A percentile compares a stretch with the other conserved stretches of the same genome.
Conservation (phyloP, 2,113 vertebrate species). For the Etheostoma spectabile region DNA sequence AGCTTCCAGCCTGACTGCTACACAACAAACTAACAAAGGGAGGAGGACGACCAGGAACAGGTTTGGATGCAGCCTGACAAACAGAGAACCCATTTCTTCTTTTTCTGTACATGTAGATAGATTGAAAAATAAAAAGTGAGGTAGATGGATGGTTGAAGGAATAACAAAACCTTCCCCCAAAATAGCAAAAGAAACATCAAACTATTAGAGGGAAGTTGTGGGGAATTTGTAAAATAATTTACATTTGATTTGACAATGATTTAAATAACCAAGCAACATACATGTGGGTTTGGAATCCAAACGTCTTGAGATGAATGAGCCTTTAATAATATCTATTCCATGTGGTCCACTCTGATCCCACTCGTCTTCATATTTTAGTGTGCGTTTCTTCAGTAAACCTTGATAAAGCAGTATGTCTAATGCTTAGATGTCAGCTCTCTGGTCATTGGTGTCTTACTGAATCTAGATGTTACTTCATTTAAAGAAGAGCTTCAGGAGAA, state of each 20-base stretch:
- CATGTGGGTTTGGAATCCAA: conserved; percentile 52
- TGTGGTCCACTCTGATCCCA: conserved; percentile 37
- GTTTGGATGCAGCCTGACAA: conserved; percentile 52
- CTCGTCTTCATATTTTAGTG: conserved; percentile 2
- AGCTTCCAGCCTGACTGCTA: too few species aligned
- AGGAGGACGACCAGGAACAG: too few species aligned
- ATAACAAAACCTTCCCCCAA: conserved; percentile 54
- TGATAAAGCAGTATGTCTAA: conserved; percentile 8
- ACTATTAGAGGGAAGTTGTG: conserved; percentile 50
- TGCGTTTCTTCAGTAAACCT: conserved; percentile 19
- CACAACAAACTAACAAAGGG: too few species aligned
- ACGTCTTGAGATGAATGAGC: conserved; percentile 48
- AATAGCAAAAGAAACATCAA: conserved; percentile 55
- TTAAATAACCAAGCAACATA: conserved; percentile 70
- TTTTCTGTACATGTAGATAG: conserved; percentile 73
- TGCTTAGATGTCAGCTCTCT: not conserved
- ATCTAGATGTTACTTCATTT: not conserved
- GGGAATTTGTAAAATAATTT: conserved; percentile 80
- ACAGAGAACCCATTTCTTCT: conserved; percentile 60
- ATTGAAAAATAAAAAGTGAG: conserved; percentile 77
- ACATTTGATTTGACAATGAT: conserved; percentile 75
- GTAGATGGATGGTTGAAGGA: conserved; percentile 84
- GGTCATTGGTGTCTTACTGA: not conserved
- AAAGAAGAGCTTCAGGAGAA: not conserved
- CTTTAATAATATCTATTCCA: conserved; percentile 34